Evolutionary conservation across 2,113 vertebrate genomes (phyloP).

Genomic region (mouse (Mus musculus)): GRCm39 chrX:21493001-21493500

Average conservation of each 20-base stretch:
- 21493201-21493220: neutral
- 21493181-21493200: neutral
- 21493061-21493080: neutral
- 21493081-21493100: neutral
- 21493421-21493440: conserved; percentile 15
- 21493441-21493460: neutral
- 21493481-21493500: neutral
- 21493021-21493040: neutral
- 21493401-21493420: neutral
- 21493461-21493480: neutral
- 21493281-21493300: conserved; percentile 4
- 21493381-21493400: conserved; percentile 2
- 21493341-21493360: conserved; percentile 23
- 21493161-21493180: neutral
- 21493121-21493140: neutral
- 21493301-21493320: neutral
- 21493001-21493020: neutral
- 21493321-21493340: conserved; percentile 26
- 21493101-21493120: neutral
- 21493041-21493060: neutral
- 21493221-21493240: neutral
- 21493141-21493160: neutral
- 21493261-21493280: conserved; percentile 32
- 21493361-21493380: neutral
- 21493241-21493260: neutral